Base-by-base conservation (phyloP, 2,113 vertebrate genomes). In the Hepsetus odoe region DNA sequence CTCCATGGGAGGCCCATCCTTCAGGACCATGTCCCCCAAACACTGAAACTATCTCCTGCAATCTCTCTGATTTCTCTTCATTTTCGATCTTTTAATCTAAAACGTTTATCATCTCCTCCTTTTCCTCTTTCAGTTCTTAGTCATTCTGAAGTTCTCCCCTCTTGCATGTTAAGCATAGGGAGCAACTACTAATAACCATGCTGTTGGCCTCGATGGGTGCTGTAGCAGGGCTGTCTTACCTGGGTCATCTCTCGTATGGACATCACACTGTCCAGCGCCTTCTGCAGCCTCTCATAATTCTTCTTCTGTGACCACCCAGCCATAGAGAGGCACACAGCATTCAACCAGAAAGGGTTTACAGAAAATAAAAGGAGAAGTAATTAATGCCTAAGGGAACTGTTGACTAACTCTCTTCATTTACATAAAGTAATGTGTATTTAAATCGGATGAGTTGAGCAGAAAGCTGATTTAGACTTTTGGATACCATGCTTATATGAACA, bases 181-280 rank as follows among this genome's bases (percentile, higher is more conserved):
- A n/a, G n/a, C n/a, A n/a, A n/a, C n/a, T n/a, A n/a, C n/a, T n/a
- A n/a, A n/a, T n/a, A n/a, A n/a, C n/a, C 10, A 59, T 3, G 30
- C 10, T 62, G 14, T 62, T 14, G 46, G 2, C 46, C 18, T 49
- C 20, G 46, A 49, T 20, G 16, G 16, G 18, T 49, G 46, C 5
- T 3, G 11, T 20, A 53, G 5, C 49, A 30, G 32, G n/a, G 32
- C 44, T 28, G 13, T 53, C 65, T 38, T 95, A 99, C 98, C 97
- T 99, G 98, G 77, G 97, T 99, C 98, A 99, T 99, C 91, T 99
- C 98, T 79, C 98, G 93, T 83, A 99, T 99, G 81, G 98, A 99
- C 98, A 99, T 99, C 80, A 99, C 97, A 33, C 98, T 99, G 88
- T 99, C 98, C 92, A 99, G 86, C 6, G 98, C 98, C 91, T 98